Percentiles rank a stretch among this genome's conserved stretches.
Conservation (phyloP, 2,888 invertebrate genomes). For the Baccha elongata region DNA sequence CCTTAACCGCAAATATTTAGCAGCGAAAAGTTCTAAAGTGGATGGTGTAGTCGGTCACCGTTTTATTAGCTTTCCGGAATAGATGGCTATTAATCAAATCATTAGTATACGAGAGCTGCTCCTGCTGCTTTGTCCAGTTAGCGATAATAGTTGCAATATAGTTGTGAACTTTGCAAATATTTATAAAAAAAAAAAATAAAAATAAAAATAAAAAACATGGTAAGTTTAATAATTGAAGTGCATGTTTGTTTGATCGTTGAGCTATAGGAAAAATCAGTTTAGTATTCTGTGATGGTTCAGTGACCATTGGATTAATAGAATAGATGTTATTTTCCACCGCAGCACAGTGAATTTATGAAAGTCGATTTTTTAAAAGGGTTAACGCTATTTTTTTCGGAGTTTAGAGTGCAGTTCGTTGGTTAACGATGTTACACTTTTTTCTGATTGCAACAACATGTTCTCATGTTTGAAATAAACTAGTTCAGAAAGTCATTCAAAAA, state of each 20-base stretch:
- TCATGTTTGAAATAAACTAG: no score
- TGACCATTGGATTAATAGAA: background rate
- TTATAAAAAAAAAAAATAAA: background rate
- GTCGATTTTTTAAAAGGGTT: no score
- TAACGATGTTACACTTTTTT: no score
- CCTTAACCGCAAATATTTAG: conserved; percentile 57
- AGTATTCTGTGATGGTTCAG: conserved; percentile 1
- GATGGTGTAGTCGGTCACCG: conserved; percentile 52
- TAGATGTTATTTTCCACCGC: no score
- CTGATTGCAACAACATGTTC: no score
- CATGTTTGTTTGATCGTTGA: background rate
- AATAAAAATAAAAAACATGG: background rate
- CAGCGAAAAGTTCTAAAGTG: conserved; percentile 38
- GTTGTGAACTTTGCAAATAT: conserved; percentile 31
- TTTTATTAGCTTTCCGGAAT: conserved; percentile 65
- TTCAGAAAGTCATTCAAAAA: no score
- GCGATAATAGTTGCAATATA: conserved; percentile 23
- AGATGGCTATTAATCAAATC: conserved; percentile 59
- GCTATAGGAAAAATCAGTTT: no score
- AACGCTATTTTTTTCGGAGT: no score
- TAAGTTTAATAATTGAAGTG: background rate
- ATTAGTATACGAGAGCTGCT: conserved; percentile 33
- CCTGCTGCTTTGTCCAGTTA: background rate
- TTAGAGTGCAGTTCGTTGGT: no score
- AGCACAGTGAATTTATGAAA: no score